Evolutionary conservation across 2,113 vertebrate species (phyloP).

Genomic region (Hystrix cristata): DNA sequence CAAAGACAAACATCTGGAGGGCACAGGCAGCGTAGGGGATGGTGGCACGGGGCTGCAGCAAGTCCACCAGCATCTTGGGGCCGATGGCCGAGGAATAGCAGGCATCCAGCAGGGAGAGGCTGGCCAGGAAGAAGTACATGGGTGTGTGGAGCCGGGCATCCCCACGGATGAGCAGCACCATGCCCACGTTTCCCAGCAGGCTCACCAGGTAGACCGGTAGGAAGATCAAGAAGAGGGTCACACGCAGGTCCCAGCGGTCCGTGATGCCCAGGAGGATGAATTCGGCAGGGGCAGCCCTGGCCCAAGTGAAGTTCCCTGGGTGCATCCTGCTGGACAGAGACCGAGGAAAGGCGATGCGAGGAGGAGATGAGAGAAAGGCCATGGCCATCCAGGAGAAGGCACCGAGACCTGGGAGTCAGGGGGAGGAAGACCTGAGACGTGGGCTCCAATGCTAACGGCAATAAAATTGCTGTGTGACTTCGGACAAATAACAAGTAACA

Average conservation of each 20-base stretch:
- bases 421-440: neutral
- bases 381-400: neutral
- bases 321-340: slow-evolving; percentile 41
- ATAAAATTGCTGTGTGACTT: neutral
- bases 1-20: slow-evolving; percentile 84
- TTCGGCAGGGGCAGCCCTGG: slow-evolving; percentile 59
- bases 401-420: neutral
- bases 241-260: slow-evolving; percentile 68
- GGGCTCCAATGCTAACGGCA: neutral
- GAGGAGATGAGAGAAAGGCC: neutral
- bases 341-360: neutral
- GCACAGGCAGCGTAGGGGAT: slow-evolving; percentile 76
- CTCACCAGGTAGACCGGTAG: slow-evolving; percentile 78
- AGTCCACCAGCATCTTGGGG: slow-evolving; percentile 81
- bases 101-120: slow-evolving; percentile 81
- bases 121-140: slow-evolving; percentile 86
- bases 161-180: slow-evolving; percentile 71
- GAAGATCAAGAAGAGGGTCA: slow-evolving; percentile 80
- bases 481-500: neutral
- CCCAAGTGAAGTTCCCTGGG: slow-evolving; percentile 64
- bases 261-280: slow-evolving; percentile 85
- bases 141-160: slow-evolving; percentile 77
- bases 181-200: slow-evolving; percentile 80
- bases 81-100: slow-evolving; percentile 79
- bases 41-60: slow-evolving; percentile 62